These are phyloP conservation scores for Zingel zingel DNA, from an alignment of 2,113 vertebrate species.

Conservation along the genomic window DNA sequence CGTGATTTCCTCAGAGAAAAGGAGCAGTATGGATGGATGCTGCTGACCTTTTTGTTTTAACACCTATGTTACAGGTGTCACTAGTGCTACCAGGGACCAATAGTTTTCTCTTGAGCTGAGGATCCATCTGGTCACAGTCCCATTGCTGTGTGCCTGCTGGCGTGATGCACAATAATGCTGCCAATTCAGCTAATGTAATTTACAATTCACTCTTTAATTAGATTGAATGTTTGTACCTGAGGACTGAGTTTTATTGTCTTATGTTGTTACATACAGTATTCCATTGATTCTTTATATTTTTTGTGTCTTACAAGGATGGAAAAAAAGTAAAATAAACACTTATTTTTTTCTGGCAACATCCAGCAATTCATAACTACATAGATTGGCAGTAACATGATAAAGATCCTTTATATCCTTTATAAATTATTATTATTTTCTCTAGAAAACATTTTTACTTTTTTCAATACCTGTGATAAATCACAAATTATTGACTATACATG, in stretches of 20 bases:
- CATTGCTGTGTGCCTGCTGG: slow-evolving; percentile 37
- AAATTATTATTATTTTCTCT: too few relatives aligned
- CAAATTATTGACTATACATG: neutral
- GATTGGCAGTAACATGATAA: neutral
- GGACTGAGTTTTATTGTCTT: slow-evolving; percentile 7
- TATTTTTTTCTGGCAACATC: neutral
- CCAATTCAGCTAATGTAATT: slow-evolving; percentile 33
- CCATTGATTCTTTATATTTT: neutral
- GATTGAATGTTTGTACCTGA: slow-evolving; percentile 35
- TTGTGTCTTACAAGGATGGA: neutral
- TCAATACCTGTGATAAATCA: neutral
- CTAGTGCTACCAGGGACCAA: slow-evolving; percentile 25
- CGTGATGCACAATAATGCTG: slow-evolving; percentile 19
- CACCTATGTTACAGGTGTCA: slow-evolving; percentile 60
- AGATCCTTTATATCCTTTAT: neutral
- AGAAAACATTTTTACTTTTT: too few relatives aligned
- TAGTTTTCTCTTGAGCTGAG: slow-evolving; percentile 25
- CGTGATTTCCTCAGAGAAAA: slow-evolving; percentile 66
- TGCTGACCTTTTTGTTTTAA: slow-evolving; percentile 74
- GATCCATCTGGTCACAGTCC: slow-evolving; percentile 56
- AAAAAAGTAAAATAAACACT: neutral
- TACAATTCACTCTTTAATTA: slow-evolving; percentile 37
- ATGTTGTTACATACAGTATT: neutral
- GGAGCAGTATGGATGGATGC: slow-evolving; percentile 45
- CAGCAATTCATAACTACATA: neutral